Percentiles rank a stretch among this genome's conserved stretches.
phyloP scores from a whole-genome alignment of 2,113 vertebrate species.

The Lycaon pictus region DNA sequence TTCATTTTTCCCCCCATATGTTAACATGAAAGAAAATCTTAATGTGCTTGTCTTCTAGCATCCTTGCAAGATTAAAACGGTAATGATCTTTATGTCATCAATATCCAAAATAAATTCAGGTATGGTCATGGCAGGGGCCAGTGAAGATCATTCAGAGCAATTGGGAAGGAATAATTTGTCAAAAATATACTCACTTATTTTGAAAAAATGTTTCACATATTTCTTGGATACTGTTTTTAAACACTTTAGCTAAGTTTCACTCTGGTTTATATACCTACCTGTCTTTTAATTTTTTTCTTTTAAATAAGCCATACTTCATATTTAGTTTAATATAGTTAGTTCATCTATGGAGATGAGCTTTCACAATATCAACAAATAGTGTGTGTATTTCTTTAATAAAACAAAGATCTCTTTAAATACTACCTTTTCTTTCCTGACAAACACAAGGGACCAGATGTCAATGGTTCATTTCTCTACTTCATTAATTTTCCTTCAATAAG shows the following conservation, averaged over 20 bases:
- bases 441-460: neutral
- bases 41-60: neutral
- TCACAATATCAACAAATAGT: neutral
- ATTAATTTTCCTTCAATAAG: neutral
- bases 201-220: neutral
- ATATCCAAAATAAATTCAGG: neutral
- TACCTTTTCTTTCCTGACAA: neutral
- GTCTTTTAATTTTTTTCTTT: neutral
- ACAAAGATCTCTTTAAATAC: neutral
- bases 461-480: neutral
- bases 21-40: neutral
- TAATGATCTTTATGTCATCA: neutral
- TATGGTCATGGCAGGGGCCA: neutral
- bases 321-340: neutral
- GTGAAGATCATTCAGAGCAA: neutral
- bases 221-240: neutral
- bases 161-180: conserved; percentile 17
- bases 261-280: neutral
- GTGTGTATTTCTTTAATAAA: neutral
- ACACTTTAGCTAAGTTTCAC: neutral
- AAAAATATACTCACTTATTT: neutral
- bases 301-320: neutral
- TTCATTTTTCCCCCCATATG: neutral
- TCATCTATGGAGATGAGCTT: neutral
- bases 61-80: neutral